These are phyloP conservation scores for Ophioninae sp. DNA, from an alignment of 2,888 invertebrate species.

Conservation along the genomic window DNA sequence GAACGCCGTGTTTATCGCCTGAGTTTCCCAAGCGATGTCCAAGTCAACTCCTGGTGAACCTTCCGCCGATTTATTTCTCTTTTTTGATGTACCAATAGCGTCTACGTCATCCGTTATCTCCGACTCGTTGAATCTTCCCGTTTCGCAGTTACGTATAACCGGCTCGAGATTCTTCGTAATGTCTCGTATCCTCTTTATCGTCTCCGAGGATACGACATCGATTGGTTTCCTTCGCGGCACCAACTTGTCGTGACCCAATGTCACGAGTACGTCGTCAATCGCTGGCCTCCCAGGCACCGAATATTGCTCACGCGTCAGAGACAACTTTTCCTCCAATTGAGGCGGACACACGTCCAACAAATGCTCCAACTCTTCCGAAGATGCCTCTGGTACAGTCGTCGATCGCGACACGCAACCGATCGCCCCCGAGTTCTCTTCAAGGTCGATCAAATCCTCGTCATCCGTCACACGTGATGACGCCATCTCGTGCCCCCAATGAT, in stretches of 20 bases:
- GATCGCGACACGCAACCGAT: conserved; percentile 65
- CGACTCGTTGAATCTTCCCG: background rate
- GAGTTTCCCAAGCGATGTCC: conserved; percentile 61
- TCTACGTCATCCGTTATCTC: conserved; percentile 57
- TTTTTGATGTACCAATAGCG: background rate
- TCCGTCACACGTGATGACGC: conserved; percentile 67
- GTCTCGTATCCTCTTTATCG: conserved; percentile 77
- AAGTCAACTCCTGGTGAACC: conserved; percentile 41
- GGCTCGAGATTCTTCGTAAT: conserved; percentile 78
- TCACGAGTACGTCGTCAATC: conserved; percentile 74
- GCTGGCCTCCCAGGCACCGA: conserved; percentile 67
- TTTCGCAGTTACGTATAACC: conserved; percentile 68
- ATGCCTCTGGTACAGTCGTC: conserved; percentile 63
- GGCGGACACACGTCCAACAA: conserved; percentile 78
- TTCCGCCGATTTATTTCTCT: background rate
- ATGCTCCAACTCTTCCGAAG: conserved; percentile 78
- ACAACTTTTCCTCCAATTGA: conserved; percentile 77
- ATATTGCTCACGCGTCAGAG: conserved; percentile 72
- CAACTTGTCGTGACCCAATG: conserved; percentile 78
- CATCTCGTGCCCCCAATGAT: conserved; percentile 68
- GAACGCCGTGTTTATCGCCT: conserved; percentile 77
- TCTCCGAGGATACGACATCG: conserved; percentile 79
- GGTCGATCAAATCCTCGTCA: conserved; percentile 77
- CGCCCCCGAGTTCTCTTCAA: conserved; percentile 71
- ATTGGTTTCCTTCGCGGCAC: conserved; percentile 77